Base-by-base conservation (phyloP, 2,888 invertebrate genomes). In the Prosopocoilus inquinatus region DNA sequence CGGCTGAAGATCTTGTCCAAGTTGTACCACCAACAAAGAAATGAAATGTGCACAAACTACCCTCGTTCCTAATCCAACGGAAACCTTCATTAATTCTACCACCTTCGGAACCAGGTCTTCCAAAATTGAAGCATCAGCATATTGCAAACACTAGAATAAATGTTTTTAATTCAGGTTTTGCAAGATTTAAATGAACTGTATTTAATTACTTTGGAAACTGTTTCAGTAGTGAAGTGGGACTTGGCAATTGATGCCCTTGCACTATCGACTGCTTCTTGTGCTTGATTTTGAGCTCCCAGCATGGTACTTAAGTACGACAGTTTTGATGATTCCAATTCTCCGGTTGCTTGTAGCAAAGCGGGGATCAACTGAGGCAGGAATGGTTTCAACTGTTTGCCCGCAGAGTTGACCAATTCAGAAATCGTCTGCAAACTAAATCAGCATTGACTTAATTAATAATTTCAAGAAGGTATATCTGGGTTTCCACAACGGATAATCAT, bases 211-310 rank as follows among this genome's bases (percentile, higher is more conserved):
- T 90, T 89, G 41, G 89, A 86, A 35, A 94, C 87, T 2, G 93
- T 91, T 69, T 94, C 93, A 61, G 91, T 92, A 57, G 94, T 92
- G 57, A 93, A 90, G 72, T 95, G 92, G 1, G 87, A 87, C 67
- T 89, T 88, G 0, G 93, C 91, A 1, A 89, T 88, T 51, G 86
- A 88, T 5, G 93, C 90, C 53, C 95, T 80, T 55, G 89, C 83
- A 61, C 85, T 87, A 73, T 96, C 95, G 0, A 94, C 82, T 16
- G 83, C 78, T 68, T 92, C 92, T 64, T 92, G 84, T 0, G 87
- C 82, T 44, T 87, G 86, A 49, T 84, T 81, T 63, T 89, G 87
- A 0, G 84, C 84, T 3, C 84, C 86, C 55, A 78, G 74, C 45
- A 89, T 78, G 0, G 89, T 89, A 60, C 92, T 91, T 55, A 92